phyloP scores from a whole-genome alignment of 2,888 invertebrate genomes.

The Fabriciana adippe region DNA sequence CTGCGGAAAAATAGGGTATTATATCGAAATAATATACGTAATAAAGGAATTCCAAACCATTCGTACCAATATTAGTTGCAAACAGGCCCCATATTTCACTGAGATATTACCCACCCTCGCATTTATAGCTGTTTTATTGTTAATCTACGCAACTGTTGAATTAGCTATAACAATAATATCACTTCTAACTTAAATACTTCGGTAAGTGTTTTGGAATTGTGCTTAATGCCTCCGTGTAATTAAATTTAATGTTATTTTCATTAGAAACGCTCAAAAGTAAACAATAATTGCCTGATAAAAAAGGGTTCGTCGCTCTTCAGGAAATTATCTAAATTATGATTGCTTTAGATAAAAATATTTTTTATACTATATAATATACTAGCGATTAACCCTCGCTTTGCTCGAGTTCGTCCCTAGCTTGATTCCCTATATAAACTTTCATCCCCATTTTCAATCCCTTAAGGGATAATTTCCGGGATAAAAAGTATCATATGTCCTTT shows the following conservation, averaged over 20 bases:
- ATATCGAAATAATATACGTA: conserved; percentile 9
- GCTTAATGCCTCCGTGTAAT: conserved; percentile 9
- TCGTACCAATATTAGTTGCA: conserved; percentile 24
- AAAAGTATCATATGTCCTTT: no score
- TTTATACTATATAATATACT: no score
- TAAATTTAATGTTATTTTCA: conserved; percentile 5
- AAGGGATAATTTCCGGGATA: no score
- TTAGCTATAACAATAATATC: conserved; percentile 22
- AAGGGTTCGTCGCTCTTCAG: no score
- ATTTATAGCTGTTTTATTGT: conserved; percentile 31
- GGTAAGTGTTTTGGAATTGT: conserved; percentile 15
- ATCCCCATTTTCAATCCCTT: no score
- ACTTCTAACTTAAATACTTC: conserved; percentile 17
- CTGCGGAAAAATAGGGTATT: background rate
- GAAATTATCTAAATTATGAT: no score
- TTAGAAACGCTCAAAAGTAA: conserved; percentile 1
- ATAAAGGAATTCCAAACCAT: conserved; percentile 22
- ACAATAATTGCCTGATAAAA: conserved; percentile 1
- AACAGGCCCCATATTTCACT: conserved; percentile 27
- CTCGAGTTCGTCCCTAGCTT: no score
- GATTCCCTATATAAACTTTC: no score
- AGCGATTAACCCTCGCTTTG: no score
- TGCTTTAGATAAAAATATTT: no score
- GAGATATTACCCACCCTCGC: conserved; percentile 19
- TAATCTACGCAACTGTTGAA: conserved; percentile 27